These are phyloP conservation scores for Macrophya alboannulata DNA, from an alignment of 2,888 invertebrate species.

Conservation along the genomic window DNA sequence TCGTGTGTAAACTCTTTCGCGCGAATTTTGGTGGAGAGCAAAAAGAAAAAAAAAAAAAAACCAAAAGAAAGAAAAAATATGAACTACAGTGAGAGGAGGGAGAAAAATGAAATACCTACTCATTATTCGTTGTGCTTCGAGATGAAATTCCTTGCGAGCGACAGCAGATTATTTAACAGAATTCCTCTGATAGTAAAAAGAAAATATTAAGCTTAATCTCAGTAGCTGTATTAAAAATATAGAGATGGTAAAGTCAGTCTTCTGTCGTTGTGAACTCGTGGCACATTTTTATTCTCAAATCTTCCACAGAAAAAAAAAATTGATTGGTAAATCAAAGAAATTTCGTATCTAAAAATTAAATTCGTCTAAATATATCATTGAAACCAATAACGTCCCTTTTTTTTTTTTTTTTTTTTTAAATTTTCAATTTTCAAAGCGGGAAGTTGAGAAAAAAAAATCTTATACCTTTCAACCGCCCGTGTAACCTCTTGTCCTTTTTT, in stretches of 20 bases:
- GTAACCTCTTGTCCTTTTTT: not conserved
- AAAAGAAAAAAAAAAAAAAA: not conserved
- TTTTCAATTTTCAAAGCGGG: no score
- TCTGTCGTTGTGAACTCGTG: no score
- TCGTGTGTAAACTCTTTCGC: constrained; percentile 19
- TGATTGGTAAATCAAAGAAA: no score
- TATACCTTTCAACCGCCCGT: not conserved
- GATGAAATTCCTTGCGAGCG: constrained; percentile 1
- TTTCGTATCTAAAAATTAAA: no score
- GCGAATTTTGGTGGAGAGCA: not conserved
- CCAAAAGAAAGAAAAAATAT: not conserved
- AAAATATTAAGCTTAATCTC: not conserved
- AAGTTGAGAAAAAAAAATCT: no score
- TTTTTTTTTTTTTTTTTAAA: no score
- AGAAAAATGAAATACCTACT: constrained; percentile 15
- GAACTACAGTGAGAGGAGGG: not conserved
- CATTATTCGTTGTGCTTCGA: constrained; percentile 19
- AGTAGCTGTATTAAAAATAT: not conserved
- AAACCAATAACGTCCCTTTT: no score
- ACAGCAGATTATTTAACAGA: not conserved
- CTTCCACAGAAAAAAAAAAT: no score
- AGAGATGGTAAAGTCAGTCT: no score
- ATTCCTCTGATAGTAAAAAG: not conserved
- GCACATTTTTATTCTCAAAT: no score
- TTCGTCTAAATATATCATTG: no score